phyloP scores from a whole-genome alignment of 2,888 invertebrate species.

The Lymantria monacha region DNA sequence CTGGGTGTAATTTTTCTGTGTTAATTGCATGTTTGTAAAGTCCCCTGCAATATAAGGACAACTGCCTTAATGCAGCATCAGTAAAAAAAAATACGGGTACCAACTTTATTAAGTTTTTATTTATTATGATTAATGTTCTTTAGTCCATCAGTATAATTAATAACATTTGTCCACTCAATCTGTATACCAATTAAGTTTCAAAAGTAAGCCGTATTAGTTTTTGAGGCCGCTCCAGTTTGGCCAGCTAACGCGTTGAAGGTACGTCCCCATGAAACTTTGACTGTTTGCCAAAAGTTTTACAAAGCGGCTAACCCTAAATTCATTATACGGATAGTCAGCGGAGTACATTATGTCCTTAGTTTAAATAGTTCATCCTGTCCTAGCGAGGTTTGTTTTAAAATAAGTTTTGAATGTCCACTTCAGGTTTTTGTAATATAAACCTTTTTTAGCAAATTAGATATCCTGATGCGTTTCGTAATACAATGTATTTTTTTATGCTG shows the following conservation, averaged over 20 bases:
- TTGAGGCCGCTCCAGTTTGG: slow-evolving; percentile 21
- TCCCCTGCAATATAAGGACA: too few relatives aligned
- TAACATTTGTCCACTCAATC: not conserved
- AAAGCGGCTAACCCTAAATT: slow-evolving; percentile 24
- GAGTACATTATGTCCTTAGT: slow-evolving; percentile 16
- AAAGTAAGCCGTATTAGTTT: slow-evolving; percentile 15
- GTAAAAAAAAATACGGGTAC: too few relatives aligned
- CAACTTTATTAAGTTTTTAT: too few relatives aligned
- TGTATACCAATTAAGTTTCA: not conserved
- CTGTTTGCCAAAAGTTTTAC: slow-evolving; percentile 29
- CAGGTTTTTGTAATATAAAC: too few relatives aligned
- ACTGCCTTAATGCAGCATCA: too few relatives aligned
- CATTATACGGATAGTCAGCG: slow-evolving; percentile 25
- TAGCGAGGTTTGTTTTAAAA: slow-evolving; percentile 7
- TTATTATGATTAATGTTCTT: too few relatives aligned
- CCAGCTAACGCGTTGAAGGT: slow-evolving; percentile 16
- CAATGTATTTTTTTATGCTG: too few relatives aligned
- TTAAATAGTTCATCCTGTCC: slow-evolving; percentile 28
- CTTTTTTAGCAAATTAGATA: too few relatives aligned
- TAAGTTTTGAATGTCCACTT: not conserved
- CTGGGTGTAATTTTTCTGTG: too few relatives aligned
- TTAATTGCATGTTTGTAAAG: too few relatives aligned
- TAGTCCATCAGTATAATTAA: too few relatives aligned
- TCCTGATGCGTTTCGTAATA: too few relatives aligned
- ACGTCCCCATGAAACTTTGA: slow-evolving; percentile 23